phyloP scores from a whole-genome alignment of 2,797 vertebrate species.

The Nyctalus aviator region DNA sequence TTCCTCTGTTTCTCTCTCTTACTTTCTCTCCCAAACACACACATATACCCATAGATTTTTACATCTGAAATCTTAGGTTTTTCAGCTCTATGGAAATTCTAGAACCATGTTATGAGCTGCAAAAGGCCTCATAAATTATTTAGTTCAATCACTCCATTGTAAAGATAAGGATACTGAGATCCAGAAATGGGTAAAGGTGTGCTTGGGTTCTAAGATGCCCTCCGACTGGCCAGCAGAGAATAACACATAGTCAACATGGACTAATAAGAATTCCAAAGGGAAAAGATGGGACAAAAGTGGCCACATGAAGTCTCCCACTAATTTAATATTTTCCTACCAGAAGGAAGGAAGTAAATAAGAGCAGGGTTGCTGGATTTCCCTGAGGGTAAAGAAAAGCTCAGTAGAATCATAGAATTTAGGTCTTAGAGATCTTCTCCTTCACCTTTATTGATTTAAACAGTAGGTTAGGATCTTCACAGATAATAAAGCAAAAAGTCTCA shows the following conservation, averaged over 20 bases:
- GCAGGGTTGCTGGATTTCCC: neutral
- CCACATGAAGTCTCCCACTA: neutral
- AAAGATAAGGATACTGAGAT: constrained; percentile 4
- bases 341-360: neutral
- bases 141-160: neutral
- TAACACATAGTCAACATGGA: neutral
- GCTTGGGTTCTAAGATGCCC: constrained; percentile 28
- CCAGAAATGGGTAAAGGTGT: neutral
- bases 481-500: constrained; percentile 50
- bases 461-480: neutral
- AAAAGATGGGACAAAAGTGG: neutral
- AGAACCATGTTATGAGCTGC: neutral
- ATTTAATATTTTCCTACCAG: neutral
- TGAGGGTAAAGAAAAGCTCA: neutral
- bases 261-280: constrained; percentile 26
- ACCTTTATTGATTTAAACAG: neutral
- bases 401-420: neutral
- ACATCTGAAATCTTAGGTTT: neutral
- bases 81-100: neutral
- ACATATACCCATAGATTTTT: neutral
- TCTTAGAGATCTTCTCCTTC: neutral
- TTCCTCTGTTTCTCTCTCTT: neutral
- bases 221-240: neutral
- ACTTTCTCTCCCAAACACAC: neutral
- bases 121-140: constrained; percentile 23